Conservation (phyloP, 2,888 invertebrate species). For the Tetragonula carbonaria region DNA sequence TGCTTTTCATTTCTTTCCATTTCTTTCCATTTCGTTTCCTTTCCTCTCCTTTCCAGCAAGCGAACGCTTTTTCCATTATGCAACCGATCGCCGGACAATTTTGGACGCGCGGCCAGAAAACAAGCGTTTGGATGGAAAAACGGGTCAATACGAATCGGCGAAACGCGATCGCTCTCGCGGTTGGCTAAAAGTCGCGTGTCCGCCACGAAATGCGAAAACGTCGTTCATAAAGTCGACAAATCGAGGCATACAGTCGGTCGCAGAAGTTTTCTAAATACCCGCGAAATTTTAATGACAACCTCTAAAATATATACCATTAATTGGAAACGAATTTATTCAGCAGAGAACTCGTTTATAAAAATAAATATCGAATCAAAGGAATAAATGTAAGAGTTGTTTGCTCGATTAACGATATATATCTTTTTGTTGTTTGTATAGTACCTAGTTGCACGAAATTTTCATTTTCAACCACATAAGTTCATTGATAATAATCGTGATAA, state of each 20-base stretch:
- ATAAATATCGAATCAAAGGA: slow-evolving; percentile 24
- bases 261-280: too few species aligned
- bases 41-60: background rate
- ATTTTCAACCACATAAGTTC: background rate
- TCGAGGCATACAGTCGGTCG: too few species aligned
- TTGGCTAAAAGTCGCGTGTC: background rate
- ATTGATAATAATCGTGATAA: background rate
- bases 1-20: slow-evolving; percentile 1
- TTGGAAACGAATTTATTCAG: too few species aligned
- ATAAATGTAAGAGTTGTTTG: slow-evolving; percentile 11
- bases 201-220: too few species aligned
- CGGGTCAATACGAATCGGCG: background rate
- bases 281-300: too few species aligned
- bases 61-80: slow-evolving; percentile 15
- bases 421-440: slow-evolving; percentile 18
- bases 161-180: background rate
- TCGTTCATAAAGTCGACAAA: too few species aligned
- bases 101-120: background rate
- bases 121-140: background rate
- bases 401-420: slow-evolving; percentile 10
- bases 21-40: background rate
- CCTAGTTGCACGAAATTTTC: slow-evolving; percentile 12
- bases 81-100: slow-evolving; percentile 5
- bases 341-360: slow-evolving; percentile 36
- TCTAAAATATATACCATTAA: too few species aligned